Evolutionary conservation across 2,797 vertebrate species (phyloP).

Genomic region (Mus minutoides): DNA sequence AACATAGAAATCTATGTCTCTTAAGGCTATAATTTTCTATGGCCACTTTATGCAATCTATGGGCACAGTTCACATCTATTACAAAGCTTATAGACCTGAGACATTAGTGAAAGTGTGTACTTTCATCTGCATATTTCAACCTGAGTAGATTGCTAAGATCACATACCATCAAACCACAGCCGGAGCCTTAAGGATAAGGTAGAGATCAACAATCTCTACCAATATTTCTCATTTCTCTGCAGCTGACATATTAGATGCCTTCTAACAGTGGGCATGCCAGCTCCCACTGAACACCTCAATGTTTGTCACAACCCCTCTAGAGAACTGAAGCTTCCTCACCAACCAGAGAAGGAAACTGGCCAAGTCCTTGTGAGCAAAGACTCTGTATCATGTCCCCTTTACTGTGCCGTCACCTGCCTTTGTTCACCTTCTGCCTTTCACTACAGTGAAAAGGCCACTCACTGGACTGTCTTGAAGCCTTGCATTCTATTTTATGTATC

Average conservation of each 20-base stretch:
- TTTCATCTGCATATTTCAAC: conserved; percentile 1
- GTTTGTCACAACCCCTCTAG: not conserved
- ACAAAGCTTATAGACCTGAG: conserved; percentile 11
- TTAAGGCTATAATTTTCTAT: conserved; percentile 34
- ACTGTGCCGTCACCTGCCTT: not conserved
- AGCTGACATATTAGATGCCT: not conserved
- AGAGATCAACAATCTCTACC: not conserved
- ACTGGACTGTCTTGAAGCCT: not conserved
- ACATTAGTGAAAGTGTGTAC: conserved; percentile 27
- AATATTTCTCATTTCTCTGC: not conserved
- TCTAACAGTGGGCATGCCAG: not conserved
- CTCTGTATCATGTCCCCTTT: not conserved
- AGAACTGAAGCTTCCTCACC: not conserved
- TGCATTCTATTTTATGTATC: not conserved
- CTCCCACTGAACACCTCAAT: not conserved
- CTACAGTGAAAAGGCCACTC: not conserved
- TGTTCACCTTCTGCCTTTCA: not conserved
- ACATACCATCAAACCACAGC: not conserved
- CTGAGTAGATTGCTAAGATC: not conserved
- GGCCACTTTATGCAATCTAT: conserved; percentile 38
- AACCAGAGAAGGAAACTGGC: not conserved
- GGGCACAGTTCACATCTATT: not conserved
- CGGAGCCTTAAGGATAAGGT: not conserved
- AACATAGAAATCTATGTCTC: conserved; percentile 52
- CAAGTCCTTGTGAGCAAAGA: not conserved